Percentiles rank a stretch among this genome's conserved stretches.
Evolutionary conservation across 2,888 invertebrate genomes (phyloP).

Genomic region (Drosophila algonquin): DNA sequence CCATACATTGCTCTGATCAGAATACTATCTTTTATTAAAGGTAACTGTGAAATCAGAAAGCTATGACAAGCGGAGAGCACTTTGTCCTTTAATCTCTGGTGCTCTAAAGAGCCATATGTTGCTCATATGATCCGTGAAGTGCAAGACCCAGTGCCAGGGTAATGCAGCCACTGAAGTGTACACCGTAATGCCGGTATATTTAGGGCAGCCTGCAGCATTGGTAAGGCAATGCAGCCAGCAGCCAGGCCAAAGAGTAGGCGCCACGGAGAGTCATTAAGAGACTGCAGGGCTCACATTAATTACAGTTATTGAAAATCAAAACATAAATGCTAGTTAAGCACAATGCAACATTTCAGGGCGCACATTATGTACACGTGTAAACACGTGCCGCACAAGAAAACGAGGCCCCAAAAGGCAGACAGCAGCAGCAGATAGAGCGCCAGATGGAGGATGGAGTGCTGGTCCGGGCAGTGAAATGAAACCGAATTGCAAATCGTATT

Average conservation of each 20-base stretch:
- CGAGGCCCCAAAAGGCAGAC: conserved; percentile 21
- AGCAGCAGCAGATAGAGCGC: not conserved
- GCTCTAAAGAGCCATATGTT: too few species aligned
- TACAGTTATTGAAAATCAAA: conserved; percentile 62
- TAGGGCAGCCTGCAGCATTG: too few species aligned
- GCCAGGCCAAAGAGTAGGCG: too few species aligned
- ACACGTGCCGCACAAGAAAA: conserved; percentile 28
- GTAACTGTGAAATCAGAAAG: too few species aligned
- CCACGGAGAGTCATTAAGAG: conserved; percentile 10
- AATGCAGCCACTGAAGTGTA: too few species aligned
- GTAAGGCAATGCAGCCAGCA: not conserved
- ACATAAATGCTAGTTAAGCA: conserved; percentile 55
- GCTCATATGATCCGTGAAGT: too few species aligned
- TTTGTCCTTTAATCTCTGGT: too few species aligned
- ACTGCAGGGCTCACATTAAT: conserved; percentile 46
- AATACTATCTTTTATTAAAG: too few species aligned
- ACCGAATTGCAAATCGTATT: conserved; percentile 69
- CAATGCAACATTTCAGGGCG: conserved; percentile 37
- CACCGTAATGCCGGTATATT: too few species aligned
- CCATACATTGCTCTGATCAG: too few species aligned
- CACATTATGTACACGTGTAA: conserved; percentile 16
- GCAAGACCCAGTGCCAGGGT: too few species aligned
- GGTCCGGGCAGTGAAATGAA: conserved; percentile 41
- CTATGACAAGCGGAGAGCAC: too few species aligned
- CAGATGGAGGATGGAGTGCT: not conserved